A percentile compares a stretch with the other conserved stretches of the same genome.
Conservation (phyloP, 2,888 invertebrate species). For the Pseudococcus viburni region DNA sequence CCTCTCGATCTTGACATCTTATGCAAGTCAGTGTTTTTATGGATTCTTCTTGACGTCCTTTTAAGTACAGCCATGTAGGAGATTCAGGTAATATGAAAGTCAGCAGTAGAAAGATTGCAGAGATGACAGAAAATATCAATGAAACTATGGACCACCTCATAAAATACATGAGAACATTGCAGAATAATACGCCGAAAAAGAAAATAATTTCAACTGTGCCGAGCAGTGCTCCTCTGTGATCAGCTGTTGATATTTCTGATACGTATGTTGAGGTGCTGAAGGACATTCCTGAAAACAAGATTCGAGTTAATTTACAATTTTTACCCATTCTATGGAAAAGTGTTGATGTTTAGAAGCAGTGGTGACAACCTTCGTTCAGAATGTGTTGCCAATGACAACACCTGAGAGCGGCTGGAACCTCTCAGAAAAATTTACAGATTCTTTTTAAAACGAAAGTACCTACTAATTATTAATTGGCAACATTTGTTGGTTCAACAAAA, state of each 20-base stretch:
- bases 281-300: constrained; percentile 16
- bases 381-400: too few species aligned
- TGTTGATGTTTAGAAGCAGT: too few species aligned
- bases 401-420: too few species aligned
- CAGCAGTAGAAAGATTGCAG: not conserved
- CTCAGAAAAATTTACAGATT: too few species aligned
- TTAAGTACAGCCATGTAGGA: constrained; percentile 33
- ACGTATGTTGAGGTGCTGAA: constrained; percentile 33
- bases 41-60: constrained; percentile 22
- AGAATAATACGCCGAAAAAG: not conserved
- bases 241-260: constrained; percentile 37
- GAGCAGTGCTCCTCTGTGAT: constrained; percentile 48
- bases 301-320: too few species aligned
- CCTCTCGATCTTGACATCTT: not conserved
- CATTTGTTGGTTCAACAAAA: too few species aligned
- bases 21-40: not conserved
- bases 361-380: too few species aligned
- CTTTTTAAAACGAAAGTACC: too few species aligned
- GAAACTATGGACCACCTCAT: constrained; percentile 5
- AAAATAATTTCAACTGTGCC: not conserved
- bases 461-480: too few species aligned
- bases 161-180: constrained; percentile 49
- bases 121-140: not conserved
- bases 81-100: constrained; percentile 33
- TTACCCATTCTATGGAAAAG: too few species aligned